These are phyloP conservation scores for Macrotis lagotis DNA, from an alignment of 2,113 vertebrate genomes.

Conservation along the genomic window DNA sequence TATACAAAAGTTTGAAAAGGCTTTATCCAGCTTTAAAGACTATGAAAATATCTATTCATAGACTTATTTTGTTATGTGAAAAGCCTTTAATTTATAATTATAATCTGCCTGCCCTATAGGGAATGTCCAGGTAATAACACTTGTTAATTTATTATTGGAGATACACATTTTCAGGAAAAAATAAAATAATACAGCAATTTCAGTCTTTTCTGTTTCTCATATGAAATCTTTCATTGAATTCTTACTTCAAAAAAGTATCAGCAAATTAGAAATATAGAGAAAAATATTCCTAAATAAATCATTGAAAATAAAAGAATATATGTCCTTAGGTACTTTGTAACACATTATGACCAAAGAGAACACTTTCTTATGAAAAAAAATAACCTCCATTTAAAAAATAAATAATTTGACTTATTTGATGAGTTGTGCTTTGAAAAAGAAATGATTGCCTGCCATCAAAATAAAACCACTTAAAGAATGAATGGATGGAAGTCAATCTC, in stretches of 20 bases:
- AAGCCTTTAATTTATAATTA: not conserved
- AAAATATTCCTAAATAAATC: not conserved
- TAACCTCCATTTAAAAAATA: not conserved
- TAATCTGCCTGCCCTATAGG: not conserved
- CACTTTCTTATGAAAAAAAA: not conserved
- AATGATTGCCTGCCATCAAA: not conserved
- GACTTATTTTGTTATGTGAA: not conserved
- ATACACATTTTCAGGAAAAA: not conserved
- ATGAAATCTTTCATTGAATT: not conserved
- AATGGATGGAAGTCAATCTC: not conserved
- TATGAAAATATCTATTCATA: not conserved
- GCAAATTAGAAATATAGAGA: not conserved
- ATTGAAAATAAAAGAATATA: not conserved
- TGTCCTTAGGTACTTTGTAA: not conserved
- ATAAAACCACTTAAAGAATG: slow-evolving; percentile 35
- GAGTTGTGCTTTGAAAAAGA: accelerated
- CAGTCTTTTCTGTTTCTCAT: not conserved
- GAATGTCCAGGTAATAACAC: not conserved
- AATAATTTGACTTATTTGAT: not conserved
- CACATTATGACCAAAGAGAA: not conserved
- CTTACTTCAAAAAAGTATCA: not conserved
- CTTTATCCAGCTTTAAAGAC: not conserved
- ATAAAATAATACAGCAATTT: not conserved
- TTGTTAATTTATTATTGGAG: not conserved
- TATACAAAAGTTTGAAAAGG: not conserved